Base-by-base conservation (phyloP, 2,888 invertebrate genomes). In the Gari tellinella region DNA sequence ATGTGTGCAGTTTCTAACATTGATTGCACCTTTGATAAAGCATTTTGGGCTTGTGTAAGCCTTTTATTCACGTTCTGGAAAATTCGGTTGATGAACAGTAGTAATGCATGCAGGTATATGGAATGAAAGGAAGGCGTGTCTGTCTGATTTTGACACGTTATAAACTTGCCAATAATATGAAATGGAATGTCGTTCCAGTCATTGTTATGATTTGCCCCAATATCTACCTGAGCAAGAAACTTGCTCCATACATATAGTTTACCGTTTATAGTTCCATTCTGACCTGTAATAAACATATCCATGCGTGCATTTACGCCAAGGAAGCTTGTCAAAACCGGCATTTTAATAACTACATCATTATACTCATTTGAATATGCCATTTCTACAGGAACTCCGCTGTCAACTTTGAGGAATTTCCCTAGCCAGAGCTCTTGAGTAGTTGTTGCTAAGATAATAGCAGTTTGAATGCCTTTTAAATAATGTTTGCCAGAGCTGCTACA, bases 161-260 rank as follows among this genome's bases (percentile, higher is more conserved):
- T 17, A 21, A 82, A 58, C 31, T 46, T 19, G 10, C 79, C 82
- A n/a, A 49, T 37, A 15, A 77, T 38, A 7, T 45, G 46, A 21
- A 78, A 72, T 1, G 38, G 43, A 31, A 80, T 19, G 2, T 64
- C 25, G 62, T 70, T 21, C 77, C 73, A 72, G 14, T 72, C 57
- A 17, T 61, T 49, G 0, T 60, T 65, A 37, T 57, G 12, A 31
- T 76, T 57, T 1, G 72, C 70, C 5, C 66, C 53, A 17, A 69
- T 38, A 21, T 66, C 56, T 12, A 81, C 5, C 41, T 65, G 64
- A 12, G 55, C 79, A 0, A 57, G 15, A 31, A 74, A 79, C 12
- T 72, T 46, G 17, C 53, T 55, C 73, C 73, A 81, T 23, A 79
- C 23, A 31, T 70, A 70, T n/a, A 63, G 72, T 67, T 77, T 77